Evolutionary conservation across 2,113 vertebrate genomes (phyloP).

Genomic region (Zootoca vivipara): DNA sequence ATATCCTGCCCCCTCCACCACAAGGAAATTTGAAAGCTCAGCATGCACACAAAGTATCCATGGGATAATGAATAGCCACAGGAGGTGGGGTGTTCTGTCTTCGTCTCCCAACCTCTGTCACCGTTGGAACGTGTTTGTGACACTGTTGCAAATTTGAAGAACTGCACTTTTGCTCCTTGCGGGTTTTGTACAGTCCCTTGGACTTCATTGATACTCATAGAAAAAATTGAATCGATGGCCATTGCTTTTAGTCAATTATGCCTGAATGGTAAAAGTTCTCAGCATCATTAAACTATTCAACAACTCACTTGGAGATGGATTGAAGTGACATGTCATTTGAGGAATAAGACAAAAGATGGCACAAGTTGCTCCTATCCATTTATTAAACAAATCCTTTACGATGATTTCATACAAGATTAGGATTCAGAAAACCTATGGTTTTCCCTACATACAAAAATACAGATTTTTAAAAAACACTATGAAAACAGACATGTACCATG

Average conservation of each 20-base stretch:
- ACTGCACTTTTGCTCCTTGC: background rate
- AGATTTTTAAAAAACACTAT: slow-evolving; percentile 73
- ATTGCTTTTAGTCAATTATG: background rate
- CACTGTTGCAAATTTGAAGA: background rate
- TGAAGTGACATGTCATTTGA: background rate
- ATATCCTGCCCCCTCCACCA: too few relatives aligned
- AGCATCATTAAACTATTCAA: background rate
- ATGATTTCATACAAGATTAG: slow-evolving; percentile 76
- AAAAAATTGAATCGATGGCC: background rate
- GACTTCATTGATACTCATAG: background rate
- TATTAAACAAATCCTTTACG: slow-evolving; percentile 82
- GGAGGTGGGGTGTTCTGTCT: background rate
- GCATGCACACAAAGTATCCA: background rate
- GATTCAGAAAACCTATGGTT: slow-evolving; percentile 78
- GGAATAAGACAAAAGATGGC: slow-evolving; percentile 29
- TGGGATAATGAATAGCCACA: background rate
- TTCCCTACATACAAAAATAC: slow-evolving; percentile 83
- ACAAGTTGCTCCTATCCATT: slow-evolving; percentile 67
- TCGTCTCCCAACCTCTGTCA: background rate
- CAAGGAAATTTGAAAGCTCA: too few relatives aligned
- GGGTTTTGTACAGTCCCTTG: too few relatives aligned
- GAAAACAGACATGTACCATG: slow-evolving; percentile 77
- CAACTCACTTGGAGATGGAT: background rate
- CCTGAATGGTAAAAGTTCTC: background rate
- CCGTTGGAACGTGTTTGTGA: background rate